Base-by-base conservation (phyloP, 2,888 invertebrate species). In the Meghimatium bilineatum region DNA sequence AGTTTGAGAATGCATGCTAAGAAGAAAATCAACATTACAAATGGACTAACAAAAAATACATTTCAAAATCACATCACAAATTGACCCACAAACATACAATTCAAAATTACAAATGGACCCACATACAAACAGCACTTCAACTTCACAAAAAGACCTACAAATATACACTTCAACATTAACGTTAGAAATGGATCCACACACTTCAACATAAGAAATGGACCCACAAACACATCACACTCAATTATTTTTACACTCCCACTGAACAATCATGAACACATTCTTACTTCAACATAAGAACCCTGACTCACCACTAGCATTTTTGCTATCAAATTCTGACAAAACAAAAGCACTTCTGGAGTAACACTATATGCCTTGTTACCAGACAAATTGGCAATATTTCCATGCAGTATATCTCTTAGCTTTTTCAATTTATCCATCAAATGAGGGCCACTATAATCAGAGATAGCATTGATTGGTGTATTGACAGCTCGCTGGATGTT, bases 401-500 rank as follows among this genome's bases (percentile, higher is more conserved):
- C 97, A 79, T 94, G 94, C 1, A 77, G 77, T 86, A 98, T 95
- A 87, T 94, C 95, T n/a, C 94, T 94, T 1, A 98, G 94, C 89
- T 96, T 96, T 80, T 96, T 95, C 92, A 96, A 96, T 93, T 97
- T 98, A 90, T 96, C 96, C 88, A 94, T 94, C 87, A 96, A 94
- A 93, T 97, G 97, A 67, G 95, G 94, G 0, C 96, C 95, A 90
- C 95, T 97, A 0, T 96, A 95, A 3, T 96, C 96, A 8, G 97
- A 96, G 83, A 98, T 96, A 17, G 97, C 96, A 94, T 98, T 98
- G 0, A 98, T 95, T 5, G 97, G 97, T 78, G 96, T 96, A 92
- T 97, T 97, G 6, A 98, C 96, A 81, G 97, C 96, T 93, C 97
- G 97, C 92, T 97, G 93, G 12, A 94, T 91, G 87, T 97, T 96